Evolutionary conservation across 2,797 vertebrate species (phyloP), one percentile per base, ranked within the genome.

Genomic region (Catharus ustulatus): DNA sequence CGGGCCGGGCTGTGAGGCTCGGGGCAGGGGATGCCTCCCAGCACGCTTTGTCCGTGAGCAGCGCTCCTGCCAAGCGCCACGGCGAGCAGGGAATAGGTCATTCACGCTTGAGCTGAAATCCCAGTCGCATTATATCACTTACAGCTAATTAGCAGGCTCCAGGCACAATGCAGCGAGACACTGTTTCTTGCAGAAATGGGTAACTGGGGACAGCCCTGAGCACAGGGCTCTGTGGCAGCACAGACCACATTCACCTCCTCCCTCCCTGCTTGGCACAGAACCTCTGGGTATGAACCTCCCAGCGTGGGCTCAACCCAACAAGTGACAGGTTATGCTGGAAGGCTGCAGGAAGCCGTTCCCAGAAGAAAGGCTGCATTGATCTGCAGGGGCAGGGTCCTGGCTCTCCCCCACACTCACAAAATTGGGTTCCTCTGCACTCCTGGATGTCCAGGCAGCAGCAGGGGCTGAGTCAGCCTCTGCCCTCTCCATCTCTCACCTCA

Each of bases 101-200:
- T 84, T 93, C 96, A 93, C 61, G 87, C 95, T 89, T 57, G 38
- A 96, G 94, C 87, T 93, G 91, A 36, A 87, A 89, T 87, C 95
- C 85, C 93, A 91, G 89, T 61, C 89, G 67, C 94, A 93, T 95
- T 90, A 89, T 88, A 94, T 96, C 95, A 91, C 95, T 97, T 96
- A 94, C 94, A 97, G 93, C 96, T 97, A 94, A 97, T 97, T 96
- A 96, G 85, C 91, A 86, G 94, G 95, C 95, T 95, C 82, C 69
- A 16, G 94, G 93, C 96, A 96, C 91, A 85, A 40, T 86, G 92
- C 87, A 87, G 89, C 85, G 15, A 91, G 87, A 87, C 64, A 40
- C 91, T 59, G 66, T 42, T 93, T 75, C 86, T 89, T 89, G 82
- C 89, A 91, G 87, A 14, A 80, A 75, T 2, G 59, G 83, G 16